Evolutionary conservation across 1,140 invertebrate genomes (phyloP).

Genomic region (Phocides pigmalion): DNA sequence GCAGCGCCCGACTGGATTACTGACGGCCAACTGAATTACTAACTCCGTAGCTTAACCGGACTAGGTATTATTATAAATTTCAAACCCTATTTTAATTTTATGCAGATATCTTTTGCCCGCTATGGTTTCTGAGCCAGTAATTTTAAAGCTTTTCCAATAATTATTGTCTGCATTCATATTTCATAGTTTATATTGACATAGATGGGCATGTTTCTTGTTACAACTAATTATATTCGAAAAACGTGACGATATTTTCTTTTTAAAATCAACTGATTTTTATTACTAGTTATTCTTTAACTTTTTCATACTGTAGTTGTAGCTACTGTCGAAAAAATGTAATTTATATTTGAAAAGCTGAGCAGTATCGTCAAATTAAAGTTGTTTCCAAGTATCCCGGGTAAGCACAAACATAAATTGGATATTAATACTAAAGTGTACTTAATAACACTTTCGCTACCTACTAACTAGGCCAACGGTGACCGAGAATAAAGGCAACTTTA

Average conservation of each 20-base stretch:
- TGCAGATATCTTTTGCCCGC: conserved; percentile 41
- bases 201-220: too few species aligned
- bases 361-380: conserved; percentile 25
- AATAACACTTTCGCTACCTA: not conserved
- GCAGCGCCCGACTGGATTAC: conserved; percentile 51
- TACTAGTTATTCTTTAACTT: too few species aligned
- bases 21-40: conserved; percentile 61
- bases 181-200: too few species aligned
- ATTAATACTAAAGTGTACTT: conserved; percentile 26
- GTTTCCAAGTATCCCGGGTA: conserved; percentile 16
- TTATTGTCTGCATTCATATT: too few species aligned
- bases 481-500: conserved; percentile 21
- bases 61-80: conserved; percentile 48
- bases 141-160: conserved; percentile 29
- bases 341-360: too few species aligned
- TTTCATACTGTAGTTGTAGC: too few species aligned
- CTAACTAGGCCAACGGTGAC: conserved; percentile 8
- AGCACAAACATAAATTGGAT: too few species aligned
- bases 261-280: too few species aligned
- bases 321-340: too few species aligned
- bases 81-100: conserved; percentile 59
- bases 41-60: conserved; percentile 49
- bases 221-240: too few species aligned
- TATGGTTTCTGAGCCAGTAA: conserved; percentile 37
- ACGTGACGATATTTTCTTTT: too few species aligned